Evolutionary conservation across 2,113 vertebrate genomes (phyloP), one percentile per base, ranked within the genome.

Genomic region (Oryzias melastigma): DNA sequence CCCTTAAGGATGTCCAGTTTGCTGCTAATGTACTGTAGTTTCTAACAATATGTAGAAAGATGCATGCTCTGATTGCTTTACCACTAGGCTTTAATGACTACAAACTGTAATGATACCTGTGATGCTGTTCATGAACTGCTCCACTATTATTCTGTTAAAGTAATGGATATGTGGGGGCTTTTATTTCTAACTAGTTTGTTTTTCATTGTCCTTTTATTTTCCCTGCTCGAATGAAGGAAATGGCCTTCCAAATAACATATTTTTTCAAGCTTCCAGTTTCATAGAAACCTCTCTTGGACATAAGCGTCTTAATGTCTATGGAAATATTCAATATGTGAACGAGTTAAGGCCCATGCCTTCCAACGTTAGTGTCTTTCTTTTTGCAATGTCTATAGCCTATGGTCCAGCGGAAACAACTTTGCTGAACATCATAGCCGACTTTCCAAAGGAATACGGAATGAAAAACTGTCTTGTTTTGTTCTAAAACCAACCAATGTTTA

Each of bases 41-140:
- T 92, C 91, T 91, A 93, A 91, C 82, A 80, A 91, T 90, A 90
- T 89, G 84, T 90, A 90, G 87, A 85, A 88, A 93, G 92, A 93
- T 92, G 92, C 94, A 94, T 92, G 94, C 92, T 92, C 85, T 87
- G 88, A 92, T 92, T 79, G 89, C 90, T 93, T 93, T 87, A 77
- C 83, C 90, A 92, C 89, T 93, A 94, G 93, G 93, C 85, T 93
- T 91, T 94, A 93, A 94, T 91, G 92, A 93, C 94, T 91, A 91
- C 91, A 87, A 90, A 91, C 90, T 91, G 90, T 93, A 92, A 87
- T 82, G 83, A 87, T 88, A 88, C 75, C 85, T 87, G 82, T 85
- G 85, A 91, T 82, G 85, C 85, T 88, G 84, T 89, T 82, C 77
- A 89, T 89, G 73, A 85, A 89, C 84, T 88, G 91, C 88, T 85